A percentile compares a stretch with the other conserved stretches of the same genome.
Conservation (phyloP, 2,113 vertebrate species). For the Myiagra hebetior region DNA sequence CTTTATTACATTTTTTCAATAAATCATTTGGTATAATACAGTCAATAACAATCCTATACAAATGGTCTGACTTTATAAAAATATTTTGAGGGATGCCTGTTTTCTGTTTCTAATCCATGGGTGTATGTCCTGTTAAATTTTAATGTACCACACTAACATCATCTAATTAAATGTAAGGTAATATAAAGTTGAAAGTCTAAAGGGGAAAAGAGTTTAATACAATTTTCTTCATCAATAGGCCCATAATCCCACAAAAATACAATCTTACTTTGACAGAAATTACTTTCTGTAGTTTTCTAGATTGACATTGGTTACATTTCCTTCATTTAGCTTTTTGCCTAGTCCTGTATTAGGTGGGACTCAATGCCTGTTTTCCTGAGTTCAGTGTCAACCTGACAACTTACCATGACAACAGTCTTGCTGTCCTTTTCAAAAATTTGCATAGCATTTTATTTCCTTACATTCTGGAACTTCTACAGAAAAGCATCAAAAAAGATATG, state of each 20-base stretch:
- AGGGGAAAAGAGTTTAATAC: neutral
- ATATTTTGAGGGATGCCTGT: neutral
- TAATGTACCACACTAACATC: neutral
- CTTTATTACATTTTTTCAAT: neutral
- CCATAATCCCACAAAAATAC: neutral
- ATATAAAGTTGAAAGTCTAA: neutral
- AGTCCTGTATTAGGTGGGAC: neutral
- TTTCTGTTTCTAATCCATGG: neutral
- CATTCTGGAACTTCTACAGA: neutral
- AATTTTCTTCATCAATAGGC: neutral
- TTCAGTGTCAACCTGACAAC: neutral
- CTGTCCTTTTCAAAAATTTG: neutral
- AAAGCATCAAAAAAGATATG: neutral
- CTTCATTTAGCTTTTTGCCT: neutral
- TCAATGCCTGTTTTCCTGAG: neutral
- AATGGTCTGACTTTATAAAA: neutral
- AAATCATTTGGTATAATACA: neutral
- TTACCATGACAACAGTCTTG: neutral
- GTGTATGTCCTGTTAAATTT: neutral
- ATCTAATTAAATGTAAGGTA: neutral
- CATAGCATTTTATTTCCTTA: neutral
- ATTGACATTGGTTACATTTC: neutral
- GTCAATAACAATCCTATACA: neutral
- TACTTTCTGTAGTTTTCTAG: neutral
- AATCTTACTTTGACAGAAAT: neutral